Percentiles rank a stretch among this genome's conserved stretches.
Evolutionary conservation across 2,113 vertebrate species (phyloP).

Genomic region (Sylvilagus bachmani): DNA sequence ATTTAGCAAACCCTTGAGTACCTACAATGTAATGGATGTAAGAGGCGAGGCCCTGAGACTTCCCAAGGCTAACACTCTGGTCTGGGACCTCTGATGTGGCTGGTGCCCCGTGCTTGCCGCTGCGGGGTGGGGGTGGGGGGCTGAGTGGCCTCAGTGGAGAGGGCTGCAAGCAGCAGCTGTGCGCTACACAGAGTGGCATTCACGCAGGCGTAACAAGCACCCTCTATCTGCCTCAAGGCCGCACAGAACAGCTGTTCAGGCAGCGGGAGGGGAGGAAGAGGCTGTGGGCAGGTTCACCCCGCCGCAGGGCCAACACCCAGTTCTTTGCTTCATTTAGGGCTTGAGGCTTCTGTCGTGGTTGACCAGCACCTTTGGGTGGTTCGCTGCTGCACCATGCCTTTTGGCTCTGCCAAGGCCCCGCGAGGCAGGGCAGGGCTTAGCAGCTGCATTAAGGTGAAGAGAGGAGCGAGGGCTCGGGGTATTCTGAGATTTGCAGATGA

Average conservation of each 20-base stretch:
- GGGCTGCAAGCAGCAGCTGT: constrained; percentile 25
- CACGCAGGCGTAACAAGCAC: background rate
- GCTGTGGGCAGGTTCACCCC: background rate
- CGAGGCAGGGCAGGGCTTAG: background rate
- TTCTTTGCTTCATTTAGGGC: background rate
- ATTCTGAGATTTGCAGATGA: background rate
- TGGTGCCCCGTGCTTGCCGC: background rate
- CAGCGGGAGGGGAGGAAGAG: background rate
- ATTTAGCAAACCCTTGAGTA: background rate
- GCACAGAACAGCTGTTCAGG: background rate
- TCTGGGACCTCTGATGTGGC: background rate
- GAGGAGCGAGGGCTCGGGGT: background rate
- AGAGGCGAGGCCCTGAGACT: background rate
- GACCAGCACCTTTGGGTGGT: background rate
- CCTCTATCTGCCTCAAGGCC: background rate
- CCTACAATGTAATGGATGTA: background rate
- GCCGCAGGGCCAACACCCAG: background rate
- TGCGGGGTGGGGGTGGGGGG: background rate
- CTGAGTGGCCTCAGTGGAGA: background rate
- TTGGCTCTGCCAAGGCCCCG: background rate
- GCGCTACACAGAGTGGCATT: constrained; percentile 50
- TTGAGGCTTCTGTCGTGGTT: background rate
- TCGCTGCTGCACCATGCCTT: background rate
- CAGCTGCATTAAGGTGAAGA: background rate
- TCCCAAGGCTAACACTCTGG: background rate